Percentiles rank a stretch among this genome's conserved stretches.
These are phyloP conservation scores for Drosophila kuntzei DNA, from an alignment of 2,888 invertebrate species.

Conservation along the genomic window DNA sequence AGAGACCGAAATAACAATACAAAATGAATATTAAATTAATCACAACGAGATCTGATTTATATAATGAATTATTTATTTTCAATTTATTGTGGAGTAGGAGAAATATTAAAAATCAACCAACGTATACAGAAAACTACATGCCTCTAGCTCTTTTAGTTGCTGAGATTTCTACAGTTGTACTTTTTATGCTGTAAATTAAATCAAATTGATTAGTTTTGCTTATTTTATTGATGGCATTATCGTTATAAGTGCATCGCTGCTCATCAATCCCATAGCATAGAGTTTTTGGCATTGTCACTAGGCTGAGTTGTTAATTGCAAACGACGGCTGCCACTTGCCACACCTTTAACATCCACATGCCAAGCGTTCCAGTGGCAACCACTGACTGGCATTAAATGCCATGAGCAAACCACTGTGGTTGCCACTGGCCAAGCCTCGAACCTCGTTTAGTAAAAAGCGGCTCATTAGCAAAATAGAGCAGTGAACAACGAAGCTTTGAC, in stretches of 20 bases:
- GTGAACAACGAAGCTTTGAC: constrained; percentile 14
- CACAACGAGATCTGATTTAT: too few relatives aligned
- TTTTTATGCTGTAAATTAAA: not conserved
- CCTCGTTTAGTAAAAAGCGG: constrained; percentile 21
- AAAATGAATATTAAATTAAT: too few relatives aligned
- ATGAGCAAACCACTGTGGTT: constrained; percentile 1
- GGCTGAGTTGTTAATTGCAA: constrained; percentile 1
- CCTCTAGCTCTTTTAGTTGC: too few relatives aligned
- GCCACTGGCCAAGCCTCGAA: constrained; percentile 55
- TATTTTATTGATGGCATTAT: not conserved
- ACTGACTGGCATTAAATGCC: constrained; percentile 28
- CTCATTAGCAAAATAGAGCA: constrained; percentile 71
- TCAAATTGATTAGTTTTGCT: not conserved
- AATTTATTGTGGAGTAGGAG: too few relatives aligned
- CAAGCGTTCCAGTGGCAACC: constrained; percentile 22
- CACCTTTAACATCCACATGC: constrained; percentile 46
- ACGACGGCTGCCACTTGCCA: constrained; percentile 29
- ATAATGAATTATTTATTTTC: too few relatives aligned
- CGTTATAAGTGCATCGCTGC: not conserved
- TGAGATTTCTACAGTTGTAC: too few relatives aligned
- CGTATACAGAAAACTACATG: too few relatives aligned
- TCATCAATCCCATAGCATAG: not conserved
- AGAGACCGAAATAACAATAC: too few relatives aligned
- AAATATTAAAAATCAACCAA: too few relatives aligned
- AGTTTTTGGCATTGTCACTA: not conserved